Evolutionary conservation across 2,888 invertebrate genomes (phyloP).

Genomic region (Pterostichus niger): DNA sequence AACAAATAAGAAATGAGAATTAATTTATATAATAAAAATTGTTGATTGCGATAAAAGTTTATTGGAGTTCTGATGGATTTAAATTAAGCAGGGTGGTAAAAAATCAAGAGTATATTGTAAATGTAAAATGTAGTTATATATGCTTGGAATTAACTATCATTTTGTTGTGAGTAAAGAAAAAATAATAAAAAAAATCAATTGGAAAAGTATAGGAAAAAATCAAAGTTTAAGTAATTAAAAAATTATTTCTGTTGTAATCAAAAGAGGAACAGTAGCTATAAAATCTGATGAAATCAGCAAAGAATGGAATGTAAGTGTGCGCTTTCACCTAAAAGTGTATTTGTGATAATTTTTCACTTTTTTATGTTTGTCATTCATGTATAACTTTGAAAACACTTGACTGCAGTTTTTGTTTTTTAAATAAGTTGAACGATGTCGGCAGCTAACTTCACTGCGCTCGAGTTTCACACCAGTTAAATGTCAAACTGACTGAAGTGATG

Average conservation of each 20-base stretch:
- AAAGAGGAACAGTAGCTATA: conserved; percentile 43
- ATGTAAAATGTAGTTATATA: conserved; percentile 60
- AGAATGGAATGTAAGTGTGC: conserved; percentile 55
- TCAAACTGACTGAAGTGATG: conserved; percentile 24
- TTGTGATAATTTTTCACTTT: conserved; percentile 63
- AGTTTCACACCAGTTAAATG: not conserved
- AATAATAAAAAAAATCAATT: conserved; percentile 45
- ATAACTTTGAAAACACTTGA: conserved; percentile 37
- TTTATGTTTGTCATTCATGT: conserved; percentile 51
- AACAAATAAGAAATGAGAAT: not conserved
- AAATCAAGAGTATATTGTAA: conserved; percentile 34
- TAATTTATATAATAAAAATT: conserved; percentile 37
- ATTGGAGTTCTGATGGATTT: conserved; percentile 47
- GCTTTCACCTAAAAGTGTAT: conserved; percentile 58
- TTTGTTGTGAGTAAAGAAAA: conserved; percentile 42
- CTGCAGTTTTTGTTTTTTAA: too few relatives aligned
- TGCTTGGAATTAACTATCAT: conserved; percentile 52
- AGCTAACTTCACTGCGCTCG: conserved; percentile 34
- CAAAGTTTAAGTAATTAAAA: conserved; percentile 60
- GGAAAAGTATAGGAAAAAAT: conserved; percentile 35
- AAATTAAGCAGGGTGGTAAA: conserved; percentile 40
- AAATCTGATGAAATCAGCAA: conserved; percentile 62
- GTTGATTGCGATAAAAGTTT: conserved; percentile 8
- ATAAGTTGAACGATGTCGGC: not conserved
- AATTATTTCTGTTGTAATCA: conserved; percentile 60